Conservation (phyloP, 2,797 vertebrate genomes). For the Phylloscopus collybita region DNA sequence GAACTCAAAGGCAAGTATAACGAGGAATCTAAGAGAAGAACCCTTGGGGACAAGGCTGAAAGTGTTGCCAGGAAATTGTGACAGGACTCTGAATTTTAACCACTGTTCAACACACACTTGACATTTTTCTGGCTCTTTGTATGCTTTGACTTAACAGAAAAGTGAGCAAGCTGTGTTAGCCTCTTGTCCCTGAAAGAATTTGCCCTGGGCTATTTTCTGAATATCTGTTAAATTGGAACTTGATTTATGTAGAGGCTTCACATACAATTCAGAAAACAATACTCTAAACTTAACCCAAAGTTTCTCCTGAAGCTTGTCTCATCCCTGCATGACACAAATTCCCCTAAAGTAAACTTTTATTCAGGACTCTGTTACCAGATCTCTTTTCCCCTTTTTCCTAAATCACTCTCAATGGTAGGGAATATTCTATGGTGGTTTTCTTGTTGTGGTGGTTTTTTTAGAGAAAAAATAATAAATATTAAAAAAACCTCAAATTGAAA, state of each 20-base stretch:
- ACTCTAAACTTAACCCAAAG: background rate
- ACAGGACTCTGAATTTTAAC: slow-evolving; percentile 19
- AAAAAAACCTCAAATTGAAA: background rate
- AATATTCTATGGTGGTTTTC: accelerated
- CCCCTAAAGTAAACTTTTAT: background rate
- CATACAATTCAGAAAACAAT: background rate
- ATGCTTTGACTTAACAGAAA: background rate
- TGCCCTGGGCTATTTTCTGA: background rate
- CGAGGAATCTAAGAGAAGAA: background rate
- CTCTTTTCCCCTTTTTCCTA: background rate
- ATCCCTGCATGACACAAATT: background rate
- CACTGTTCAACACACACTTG: background rate
- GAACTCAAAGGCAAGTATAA: background rate
- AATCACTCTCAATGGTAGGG: background rate
- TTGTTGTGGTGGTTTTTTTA: background rate
- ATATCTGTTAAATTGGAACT: background rate
- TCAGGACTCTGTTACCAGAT: background rate
- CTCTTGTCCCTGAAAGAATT: background rate
- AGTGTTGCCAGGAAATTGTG: background rate
- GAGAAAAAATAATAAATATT: background rate
- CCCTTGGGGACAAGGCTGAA: background rate
- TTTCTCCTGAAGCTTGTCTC: background rate
- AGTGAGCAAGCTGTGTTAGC: background rate
- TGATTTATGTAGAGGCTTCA: background rate
- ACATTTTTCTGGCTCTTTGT: background rate